phyloP scores from a whole-genome alignment of 2,888 invertebrate species.

The Heliconius erato region DNA sequence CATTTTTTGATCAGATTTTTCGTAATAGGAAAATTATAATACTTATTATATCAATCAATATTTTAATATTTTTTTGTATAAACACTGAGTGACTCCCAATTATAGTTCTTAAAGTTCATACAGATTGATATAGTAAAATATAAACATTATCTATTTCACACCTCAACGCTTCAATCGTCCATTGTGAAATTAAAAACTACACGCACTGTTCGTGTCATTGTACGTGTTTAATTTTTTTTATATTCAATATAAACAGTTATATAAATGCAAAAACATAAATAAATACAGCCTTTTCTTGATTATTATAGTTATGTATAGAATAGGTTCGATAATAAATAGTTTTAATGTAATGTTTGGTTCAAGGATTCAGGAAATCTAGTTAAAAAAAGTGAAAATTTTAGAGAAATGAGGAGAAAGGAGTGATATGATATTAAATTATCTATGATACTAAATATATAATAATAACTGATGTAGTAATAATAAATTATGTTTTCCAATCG shows the following conservation, averaged over 20 bases:
- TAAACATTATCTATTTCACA: constrained; percentile 16
- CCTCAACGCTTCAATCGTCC: constrained; percentile 15
- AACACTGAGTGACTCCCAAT: not conserved
- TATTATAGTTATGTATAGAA: not conserved
- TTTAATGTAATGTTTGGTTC: too few species aligned
- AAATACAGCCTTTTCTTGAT: not conserved
- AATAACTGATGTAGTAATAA: too few species aligned
- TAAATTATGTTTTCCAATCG: too few species aligned
- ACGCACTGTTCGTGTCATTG: constrained; percentile 18
- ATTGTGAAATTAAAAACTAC: constrained; percentile 25
- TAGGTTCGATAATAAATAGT: too few species aligned
- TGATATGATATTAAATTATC: too few species aligned
- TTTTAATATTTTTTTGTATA: not conserved
- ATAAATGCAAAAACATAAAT: not conserved
- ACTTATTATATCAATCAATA: too few species aligned
- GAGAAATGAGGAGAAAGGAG: too few species aligned
- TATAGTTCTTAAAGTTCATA: not conserved
- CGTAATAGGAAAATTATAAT: too few species aligned
- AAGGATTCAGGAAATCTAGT: too few species aligned
- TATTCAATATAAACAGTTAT: not conserved
- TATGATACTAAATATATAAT: too few species aligned
- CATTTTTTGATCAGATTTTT: too few species aligned
- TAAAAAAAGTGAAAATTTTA: too few species aligned
- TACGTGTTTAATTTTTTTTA: not conserved
- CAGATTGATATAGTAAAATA: not conserved